phyloP scores from a whole-genome alignment of 2,113 vertebrate genomes.

The Pseudorasbora parva region DNA sequence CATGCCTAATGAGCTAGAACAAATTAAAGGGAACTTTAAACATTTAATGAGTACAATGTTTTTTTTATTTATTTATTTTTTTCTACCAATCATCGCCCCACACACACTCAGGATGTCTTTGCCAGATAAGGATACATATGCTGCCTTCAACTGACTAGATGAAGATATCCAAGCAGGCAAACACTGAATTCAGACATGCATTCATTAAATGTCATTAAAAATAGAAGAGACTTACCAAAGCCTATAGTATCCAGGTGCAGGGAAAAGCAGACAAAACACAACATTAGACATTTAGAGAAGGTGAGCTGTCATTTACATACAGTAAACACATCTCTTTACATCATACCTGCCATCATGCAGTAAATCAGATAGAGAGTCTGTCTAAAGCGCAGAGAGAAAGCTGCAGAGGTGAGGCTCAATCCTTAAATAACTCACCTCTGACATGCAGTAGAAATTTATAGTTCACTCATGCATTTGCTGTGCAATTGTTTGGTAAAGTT shows the following conservation, averaged over 20 bases:
- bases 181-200: neutral
- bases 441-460: conserved; percentile 74
- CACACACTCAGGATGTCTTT: neutral
- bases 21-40: neutral
- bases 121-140: neutral
- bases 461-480: conserved; percentile 76
- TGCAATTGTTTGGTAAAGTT: conserved; percentile 66
- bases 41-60: neutral
- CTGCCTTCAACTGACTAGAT: neutral
- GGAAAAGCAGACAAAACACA: neutral
- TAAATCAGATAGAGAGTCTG: conserved; percentile 18
- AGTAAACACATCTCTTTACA: conserved; percentile 59
- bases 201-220: neutral
- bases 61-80: neutral
- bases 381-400: conserved; percentile 40
- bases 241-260: conserved; percentile 21
- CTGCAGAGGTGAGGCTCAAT: conserved; percentile 49
- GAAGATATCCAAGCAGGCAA: neutral
- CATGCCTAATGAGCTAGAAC: neutral
- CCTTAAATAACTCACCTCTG: conserved; percentile 55
- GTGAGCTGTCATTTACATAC: conserved; percentile 64
- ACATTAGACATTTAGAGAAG: conserved; percentile 41
- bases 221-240: conserved; percentile 35
- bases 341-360: conserved; percentile 77
- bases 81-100: neutral